phyloP scores from a whole-genome alignment of 2,797 vertebrate species.

The Stomatorhinus walkeri region DNA sequence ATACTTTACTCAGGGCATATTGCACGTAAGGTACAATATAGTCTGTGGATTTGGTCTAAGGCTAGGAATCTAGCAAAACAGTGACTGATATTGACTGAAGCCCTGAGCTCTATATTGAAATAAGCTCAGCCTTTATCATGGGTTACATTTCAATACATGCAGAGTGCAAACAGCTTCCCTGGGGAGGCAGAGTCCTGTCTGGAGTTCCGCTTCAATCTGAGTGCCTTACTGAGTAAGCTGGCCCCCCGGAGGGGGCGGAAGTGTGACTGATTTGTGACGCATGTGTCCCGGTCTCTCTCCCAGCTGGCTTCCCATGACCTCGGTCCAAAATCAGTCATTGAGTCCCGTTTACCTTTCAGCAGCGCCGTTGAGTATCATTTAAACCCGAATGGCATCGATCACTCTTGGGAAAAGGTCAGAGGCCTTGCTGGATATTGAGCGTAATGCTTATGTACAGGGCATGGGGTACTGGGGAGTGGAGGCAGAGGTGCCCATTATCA shows the following conservation, averaged over 20 bases:
- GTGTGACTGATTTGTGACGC: neutral
- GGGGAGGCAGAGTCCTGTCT: neutral
- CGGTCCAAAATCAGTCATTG: neutral
- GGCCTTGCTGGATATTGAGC: neutral
- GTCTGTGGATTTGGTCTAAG: neutral
- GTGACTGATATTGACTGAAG: neutral
- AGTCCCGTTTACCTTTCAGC: neutral
- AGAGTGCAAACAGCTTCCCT: neutral
- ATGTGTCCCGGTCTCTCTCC: neutral
- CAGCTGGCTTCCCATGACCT: neutral
- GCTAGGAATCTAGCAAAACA: neutral
- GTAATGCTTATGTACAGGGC: neutral
- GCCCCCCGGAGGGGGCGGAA: neutral
- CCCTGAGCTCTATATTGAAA: neutral
- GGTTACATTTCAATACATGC: neutral
- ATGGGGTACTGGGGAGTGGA: neutral
- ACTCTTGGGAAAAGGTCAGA: constrained; percentile 1
- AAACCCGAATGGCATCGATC: neutral
- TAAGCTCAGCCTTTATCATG: neutral
- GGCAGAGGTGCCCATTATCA: neutral
- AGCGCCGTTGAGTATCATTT: neutral
- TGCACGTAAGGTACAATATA: neutral
- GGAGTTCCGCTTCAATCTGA: neutral
- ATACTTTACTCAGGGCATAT: neutral
- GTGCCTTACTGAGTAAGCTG: neutral